Conservation (phyloP, 2,888 invertebrate genomes). For the Augiades crinisus region DNA sequence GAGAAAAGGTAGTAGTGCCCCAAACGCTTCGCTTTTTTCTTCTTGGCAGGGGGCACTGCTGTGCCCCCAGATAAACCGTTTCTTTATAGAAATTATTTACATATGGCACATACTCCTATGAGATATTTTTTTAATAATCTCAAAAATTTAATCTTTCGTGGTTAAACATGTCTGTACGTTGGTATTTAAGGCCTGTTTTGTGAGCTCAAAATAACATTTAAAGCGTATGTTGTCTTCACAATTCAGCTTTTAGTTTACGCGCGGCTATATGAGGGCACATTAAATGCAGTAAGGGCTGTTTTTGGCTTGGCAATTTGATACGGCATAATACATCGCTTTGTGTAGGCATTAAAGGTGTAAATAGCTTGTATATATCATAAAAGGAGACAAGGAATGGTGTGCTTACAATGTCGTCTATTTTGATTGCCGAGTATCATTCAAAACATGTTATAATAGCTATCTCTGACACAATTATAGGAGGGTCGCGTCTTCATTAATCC, state of each 20-base stretch:
- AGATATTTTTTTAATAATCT: neutral
- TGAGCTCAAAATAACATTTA: neutral
- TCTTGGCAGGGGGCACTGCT: too few relatives aligned
- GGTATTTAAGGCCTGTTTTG: neutral
- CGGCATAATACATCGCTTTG: constrained; percentile 50
- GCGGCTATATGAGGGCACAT: constrained; percentile 51
- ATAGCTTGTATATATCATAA: constrained; percentile 46
- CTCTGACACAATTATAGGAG: constrained; percentile 19
- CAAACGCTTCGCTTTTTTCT: too few relatives aligned
- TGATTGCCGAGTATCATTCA: constrained; percentile 41
- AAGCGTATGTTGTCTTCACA: constrained; percentile 13
- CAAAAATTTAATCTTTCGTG: neutral
- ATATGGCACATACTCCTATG: too few relatives aligned
- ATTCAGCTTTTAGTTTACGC: constrained; percentile 47
- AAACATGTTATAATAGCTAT: constrained; percentile 34
- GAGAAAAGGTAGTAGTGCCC: too few relatives aligned
- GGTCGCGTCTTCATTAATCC: constrained; percentile 27
- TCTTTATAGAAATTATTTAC: too few relatives aligned
- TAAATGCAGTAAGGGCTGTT: constrained; percentile 50
- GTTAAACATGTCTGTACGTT: neutral
- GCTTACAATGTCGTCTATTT: constrained; percentile 39
- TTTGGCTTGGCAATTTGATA: constrained; percentile 51
- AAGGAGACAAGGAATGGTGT: constrained; percentile 27
- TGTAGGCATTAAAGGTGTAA: constrained; percentile 46
- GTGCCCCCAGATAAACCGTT: too few relatives aligned